phyloP scores from a whole-genome alignment of 2,888 invertebrate species.

The Strigamia transsilvanica region DNA sequence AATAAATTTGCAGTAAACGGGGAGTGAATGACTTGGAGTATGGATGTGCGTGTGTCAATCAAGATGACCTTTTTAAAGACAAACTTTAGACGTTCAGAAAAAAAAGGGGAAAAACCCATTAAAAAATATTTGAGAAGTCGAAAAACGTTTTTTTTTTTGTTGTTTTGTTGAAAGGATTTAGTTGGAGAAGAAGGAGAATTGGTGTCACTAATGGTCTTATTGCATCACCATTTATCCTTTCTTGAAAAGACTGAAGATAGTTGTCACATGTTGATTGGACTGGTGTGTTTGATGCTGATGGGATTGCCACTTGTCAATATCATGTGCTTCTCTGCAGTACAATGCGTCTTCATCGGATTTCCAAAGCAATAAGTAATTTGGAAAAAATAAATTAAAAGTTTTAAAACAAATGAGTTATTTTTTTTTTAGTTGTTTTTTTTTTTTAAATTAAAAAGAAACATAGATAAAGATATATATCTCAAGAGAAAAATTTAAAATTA shows the following conservation, averaged over 20 bases:
- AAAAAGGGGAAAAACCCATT: no score
- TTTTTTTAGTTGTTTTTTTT: not conserved
- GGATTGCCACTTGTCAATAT: slow-evolving; percentile 36
- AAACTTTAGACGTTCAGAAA: no score
- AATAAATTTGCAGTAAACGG: not conserved
- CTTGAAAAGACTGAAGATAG: not conserved
- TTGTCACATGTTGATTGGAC: slow-evolving; percentile 46
- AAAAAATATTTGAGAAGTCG: not conserved
- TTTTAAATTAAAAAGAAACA: no score
- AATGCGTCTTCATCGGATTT: slow-evolving; percentile 24
- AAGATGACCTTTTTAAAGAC: not conserved
- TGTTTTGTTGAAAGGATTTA: not conserved
- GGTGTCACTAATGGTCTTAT: slow-evolving; percentile 12
- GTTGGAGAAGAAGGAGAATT: not conserved
- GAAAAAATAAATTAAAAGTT: not conserved
- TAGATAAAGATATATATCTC: no score
- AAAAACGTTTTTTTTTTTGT: not conserved
- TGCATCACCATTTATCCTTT: not conserved
- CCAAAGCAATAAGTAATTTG: not conserved
- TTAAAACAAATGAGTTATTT: not conserved
- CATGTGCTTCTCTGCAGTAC: slow-evolving; percentile 18
- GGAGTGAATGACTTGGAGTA: not conserved
- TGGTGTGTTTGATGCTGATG: slow-evolving; percentile 28
- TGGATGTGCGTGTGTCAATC: not conserved
- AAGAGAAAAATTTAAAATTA: not conserved